Conservation (phyloP, 2,888 invertebrate genomes). For the Invenusta paracnida region DNA sequence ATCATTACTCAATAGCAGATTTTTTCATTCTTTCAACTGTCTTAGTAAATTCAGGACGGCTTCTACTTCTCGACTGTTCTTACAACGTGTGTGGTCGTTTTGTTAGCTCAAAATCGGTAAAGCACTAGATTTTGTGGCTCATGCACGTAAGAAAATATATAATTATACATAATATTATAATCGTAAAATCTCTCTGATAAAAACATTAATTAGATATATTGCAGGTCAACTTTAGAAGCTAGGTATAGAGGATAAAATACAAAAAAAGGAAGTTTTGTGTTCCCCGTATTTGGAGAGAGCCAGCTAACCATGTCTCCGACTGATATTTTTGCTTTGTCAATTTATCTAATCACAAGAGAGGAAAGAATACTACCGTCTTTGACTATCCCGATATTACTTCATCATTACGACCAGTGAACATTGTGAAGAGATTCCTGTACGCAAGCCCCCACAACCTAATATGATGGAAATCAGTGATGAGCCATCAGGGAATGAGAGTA, state of each 20-base stretch:
- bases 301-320: background rate
- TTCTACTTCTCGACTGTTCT: background rate
- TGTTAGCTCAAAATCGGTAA: background rate
- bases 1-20: no score
- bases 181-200: no score
- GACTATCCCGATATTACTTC: background rate
- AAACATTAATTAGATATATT: no score
- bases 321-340: background rate
- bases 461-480: background rate
- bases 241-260: background rate
- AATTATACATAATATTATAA: no score
- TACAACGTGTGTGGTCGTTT: background rate
- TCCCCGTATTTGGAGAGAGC: background rate
- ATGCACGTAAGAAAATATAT: no score
- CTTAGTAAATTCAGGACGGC: no score
- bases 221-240: background rate
- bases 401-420: background rate
- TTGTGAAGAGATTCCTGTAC: background rate
- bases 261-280: background rate
- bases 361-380: background rate
- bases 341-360: background rate
- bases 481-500: background rate
- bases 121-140: background rate
- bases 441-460: background rate
- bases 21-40: no score